These are phyloP conservation scores for Uloborus plumipes DNA, from an alignment of 2,888 invertebrate species.

Conservation along the genomic window DNA sequence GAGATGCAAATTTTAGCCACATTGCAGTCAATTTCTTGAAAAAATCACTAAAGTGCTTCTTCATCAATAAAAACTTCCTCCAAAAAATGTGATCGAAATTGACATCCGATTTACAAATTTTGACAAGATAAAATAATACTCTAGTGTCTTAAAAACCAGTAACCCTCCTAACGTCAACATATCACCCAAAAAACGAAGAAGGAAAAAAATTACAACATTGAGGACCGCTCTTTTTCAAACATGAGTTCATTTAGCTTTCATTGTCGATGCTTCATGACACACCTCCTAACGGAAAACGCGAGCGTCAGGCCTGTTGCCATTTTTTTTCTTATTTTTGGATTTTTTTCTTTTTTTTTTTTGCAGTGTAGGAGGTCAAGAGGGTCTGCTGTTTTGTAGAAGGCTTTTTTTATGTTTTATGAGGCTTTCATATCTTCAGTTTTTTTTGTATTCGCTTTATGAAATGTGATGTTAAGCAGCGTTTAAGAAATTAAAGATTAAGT, in stretches of 20 bases:
- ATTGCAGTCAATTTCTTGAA: too few species aligned
- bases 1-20: too few species aligned
- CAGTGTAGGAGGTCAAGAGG: constrained; percentile 47
- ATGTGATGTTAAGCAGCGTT: constrained; percentile 37
- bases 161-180: constrained; percentile 38
- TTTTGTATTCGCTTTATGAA: constrained; percentile 10
- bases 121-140: constrained; percentile 1
- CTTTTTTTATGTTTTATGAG: not conserved
- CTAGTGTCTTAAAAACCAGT: not conserved
- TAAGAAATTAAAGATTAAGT: constrained; percentile 6
- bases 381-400: constrained; percentile 10
- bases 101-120: not conserved
- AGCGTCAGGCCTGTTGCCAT: constrained; percentile 4
- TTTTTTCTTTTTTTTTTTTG: constrained; percentile 5
- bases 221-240: constrained; percentile 36
- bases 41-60: too few species aligned
- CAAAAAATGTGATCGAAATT: not conserved
- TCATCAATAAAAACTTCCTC: too few species aligned
- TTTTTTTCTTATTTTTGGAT: constrained; percentile 11
- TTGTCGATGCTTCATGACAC: constrained; percentile 44
- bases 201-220: constrained; percentile 11
- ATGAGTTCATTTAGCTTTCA: constrained; percentile 56
- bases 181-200: constrained; percentile 19
- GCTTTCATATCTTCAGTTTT: not conserved
- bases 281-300: constrained; percentile 31